Evolutionary conservation across 1,140 invertebrate genomes (phyloP).

Genomic region (Samia ricini): DNA sequence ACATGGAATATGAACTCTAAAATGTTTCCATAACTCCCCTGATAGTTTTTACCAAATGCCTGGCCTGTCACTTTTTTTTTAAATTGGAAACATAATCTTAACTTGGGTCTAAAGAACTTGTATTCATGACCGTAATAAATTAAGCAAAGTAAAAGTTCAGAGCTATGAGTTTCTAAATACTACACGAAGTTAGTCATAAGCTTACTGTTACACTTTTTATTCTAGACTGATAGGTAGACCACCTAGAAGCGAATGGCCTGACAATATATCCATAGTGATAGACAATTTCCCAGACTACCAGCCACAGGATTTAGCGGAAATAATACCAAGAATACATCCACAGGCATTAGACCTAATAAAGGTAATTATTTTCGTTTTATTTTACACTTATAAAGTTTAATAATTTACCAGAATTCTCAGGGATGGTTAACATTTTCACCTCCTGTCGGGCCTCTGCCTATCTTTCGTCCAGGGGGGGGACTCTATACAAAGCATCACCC

Average conservation of each 20-base stretch:
- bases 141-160: too few species aligned
- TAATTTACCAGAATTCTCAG: background rate
- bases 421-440: background rate
- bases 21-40: too few species aligned
- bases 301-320: slow-evolving; percentile 43
- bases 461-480: background rate
- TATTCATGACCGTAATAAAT: too few species aligned
- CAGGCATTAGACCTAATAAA: slow-evolving; percentile 61
- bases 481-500: background rate
- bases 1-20: too few species aligned
- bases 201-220: too few species aligned
- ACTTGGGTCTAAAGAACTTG: too few species aligned
- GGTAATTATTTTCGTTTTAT: slow-evolving; percentile 27
- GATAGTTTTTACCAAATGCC: too few species aligned
- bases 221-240: slow-evolving; percentile 77
- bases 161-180: too few species aligned
- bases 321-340: slow-evolving; percentile 54
- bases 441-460: too few species aligned
- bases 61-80: too few species aligned
- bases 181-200: too few species aligned
- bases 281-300: slow-evolving; percentile 70
- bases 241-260: slow-evolving; percentile 73
- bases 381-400: background rate
- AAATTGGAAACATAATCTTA: too few species aligned
- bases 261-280: slow-evolving; percentile 63